Base-by-base conservation (phyloP, 2,113 vertebrate genomes). In the Antidorcas marsupialis region DNA sequence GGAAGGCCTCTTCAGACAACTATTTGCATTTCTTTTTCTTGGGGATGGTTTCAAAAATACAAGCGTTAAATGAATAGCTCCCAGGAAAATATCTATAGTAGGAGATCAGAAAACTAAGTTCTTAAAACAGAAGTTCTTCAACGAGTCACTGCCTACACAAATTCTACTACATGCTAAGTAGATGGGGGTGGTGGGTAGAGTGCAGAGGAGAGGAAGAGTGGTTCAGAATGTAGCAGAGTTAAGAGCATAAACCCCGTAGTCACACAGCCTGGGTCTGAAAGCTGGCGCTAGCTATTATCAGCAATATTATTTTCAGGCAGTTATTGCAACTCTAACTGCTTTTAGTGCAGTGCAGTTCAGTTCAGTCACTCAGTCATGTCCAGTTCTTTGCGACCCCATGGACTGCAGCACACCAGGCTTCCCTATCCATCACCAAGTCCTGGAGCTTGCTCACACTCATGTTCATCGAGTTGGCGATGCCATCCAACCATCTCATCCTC, bases 101-200 rank as follows among this genome's bases (percentile, higher is more conserved):
- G n/a, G 39, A 39, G 78, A 50, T 36, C 82, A 87, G 64, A 95
- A 98, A 92, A 92, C 45, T 78, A 33, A 92, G 79, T 79, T 74
- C 39, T 97, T 97, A 52, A 60, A 85, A 94, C 21, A 64, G 23
- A 93, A 87, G 33, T 67, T 93, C 64, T 81, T 97, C 7, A 87
- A 60, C 85, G 81, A 96, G 89, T 45, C 28, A 67, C 3, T 53
- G 6, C 5, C 84, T 30, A 78, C 11, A 36, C 25, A 91, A 60
- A 94, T 89, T 53, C 91, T 78, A 87, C 27, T 60, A 78, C 52
- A 62, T 45, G 28, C 23, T 59, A 83, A 55, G 50, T 36, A 83
- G 81, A 25, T 9, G 39, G 53, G 6, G 55, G 10, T 10, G 43
- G 10, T 15, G 30, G 10, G 12, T 6, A 62, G 50, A 43, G 28